Evolutionary conservation across 2,113 vertebrate genomes (phyloP).

Genomic region (Blennius ocellaris): DNA sequence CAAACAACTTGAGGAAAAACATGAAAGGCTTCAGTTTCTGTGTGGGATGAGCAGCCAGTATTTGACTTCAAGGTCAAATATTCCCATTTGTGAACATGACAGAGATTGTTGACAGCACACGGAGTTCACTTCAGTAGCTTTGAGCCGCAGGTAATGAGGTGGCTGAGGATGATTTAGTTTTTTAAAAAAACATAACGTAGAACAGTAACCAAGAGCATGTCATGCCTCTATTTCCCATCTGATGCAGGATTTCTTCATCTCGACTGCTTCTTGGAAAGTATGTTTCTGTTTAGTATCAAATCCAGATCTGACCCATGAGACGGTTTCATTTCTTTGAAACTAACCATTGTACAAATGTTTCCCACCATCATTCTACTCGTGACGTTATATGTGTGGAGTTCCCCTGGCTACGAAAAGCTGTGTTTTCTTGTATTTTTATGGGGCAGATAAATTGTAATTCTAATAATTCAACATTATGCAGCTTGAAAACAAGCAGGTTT

Average conservation of each 20-base stretch:
- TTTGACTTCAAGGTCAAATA: constrained; percentile 2
- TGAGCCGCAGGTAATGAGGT: background rate
- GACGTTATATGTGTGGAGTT: constrained; percentile 39
- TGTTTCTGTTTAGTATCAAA: constrained; percentile 60
- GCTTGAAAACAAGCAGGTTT: background rate
- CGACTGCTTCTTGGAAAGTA: constrained; percentile 33
- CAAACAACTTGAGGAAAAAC: constrained; percentile 1
- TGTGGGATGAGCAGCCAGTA: background rate
- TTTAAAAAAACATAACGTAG: constrained; percentile 1
- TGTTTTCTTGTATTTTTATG: constrained; percentile 21
- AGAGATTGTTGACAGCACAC: constrained; percentile 14
- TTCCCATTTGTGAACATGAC: constrained; percentile 7
- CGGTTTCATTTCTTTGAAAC: constrained; percentile 41
- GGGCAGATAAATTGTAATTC: constrained; percentile 24
- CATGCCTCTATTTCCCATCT: constrained; percentile 31
- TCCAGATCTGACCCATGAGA: constrained; percentile 56
- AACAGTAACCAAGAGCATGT: constrained; percentile 7
- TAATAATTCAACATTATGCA: background rate
- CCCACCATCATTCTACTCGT: constrained; percentile 50
- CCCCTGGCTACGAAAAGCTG: constrained; percentile 8
- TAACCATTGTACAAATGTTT: constrained; percentile 48
- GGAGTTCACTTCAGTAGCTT: constrained; percentile 1
- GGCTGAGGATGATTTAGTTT: background rate
- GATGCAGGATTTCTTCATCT: constrained; percentile 29
- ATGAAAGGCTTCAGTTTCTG: constrained; percentile 16